Evolutionary conservation across 92 coral and sea anemone species (phyloP).

Genomic region (Phenganax stokvisi): DNA sequence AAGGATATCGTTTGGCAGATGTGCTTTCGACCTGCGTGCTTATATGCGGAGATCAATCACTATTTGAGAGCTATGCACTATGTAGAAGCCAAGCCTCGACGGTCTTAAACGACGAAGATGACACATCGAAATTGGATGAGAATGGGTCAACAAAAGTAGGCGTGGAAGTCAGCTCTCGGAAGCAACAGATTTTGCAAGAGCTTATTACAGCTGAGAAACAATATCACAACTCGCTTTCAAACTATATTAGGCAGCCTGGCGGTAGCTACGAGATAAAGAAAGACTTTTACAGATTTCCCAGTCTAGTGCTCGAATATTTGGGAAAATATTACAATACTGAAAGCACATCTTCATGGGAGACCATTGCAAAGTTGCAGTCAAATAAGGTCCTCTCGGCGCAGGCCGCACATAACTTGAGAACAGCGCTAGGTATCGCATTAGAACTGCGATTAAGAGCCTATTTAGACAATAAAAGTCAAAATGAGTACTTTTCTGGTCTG

Average conservation of each 20-base stretch:
- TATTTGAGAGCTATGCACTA: constrained; percentile 7
- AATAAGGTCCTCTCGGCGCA: neutral
- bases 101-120: neutral
- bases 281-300: constrained; percentile 31
- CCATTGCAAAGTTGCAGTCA: constrained; percentile 6
- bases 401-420: constrained; percentile 23
- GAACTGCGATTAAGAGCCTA: constrained; percentile 30
- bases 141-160: no score
- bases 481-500: constrained; percentile 4
- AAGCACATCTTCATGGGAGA: constrained; percentile 19
- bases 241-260: constrained; percentile 18
- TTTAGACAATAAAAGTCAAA: constrained; percentile 20
- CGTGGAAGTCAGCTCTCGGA: neutral
- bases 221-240: neutral
- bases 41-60: constrained; percentile 16
- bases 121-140: neutral
- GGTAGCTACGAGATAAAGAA: constrained; percentile 2
- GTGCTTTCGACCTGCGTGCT: constrained; percentile 19
- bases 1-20: constrained; percentile 29
- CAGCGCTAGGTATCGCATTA: constrained; percentile 12
- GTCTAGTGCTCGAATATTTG: constrained; percentile 23
- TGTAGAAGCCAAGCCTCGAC: no score
- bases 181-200: constrained; percentile 29
- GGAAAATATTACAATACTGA: constrained; percentile 22
- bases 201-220: constrained; percentile 3